Percentiles rank a stretch among this genome's conserved stretches.
These are phyloP conservation scores for Drosophila gunungcola DNA, from an alignment of 1,140 invertebrate genomes.

Conservation along the genomic window DNA sequence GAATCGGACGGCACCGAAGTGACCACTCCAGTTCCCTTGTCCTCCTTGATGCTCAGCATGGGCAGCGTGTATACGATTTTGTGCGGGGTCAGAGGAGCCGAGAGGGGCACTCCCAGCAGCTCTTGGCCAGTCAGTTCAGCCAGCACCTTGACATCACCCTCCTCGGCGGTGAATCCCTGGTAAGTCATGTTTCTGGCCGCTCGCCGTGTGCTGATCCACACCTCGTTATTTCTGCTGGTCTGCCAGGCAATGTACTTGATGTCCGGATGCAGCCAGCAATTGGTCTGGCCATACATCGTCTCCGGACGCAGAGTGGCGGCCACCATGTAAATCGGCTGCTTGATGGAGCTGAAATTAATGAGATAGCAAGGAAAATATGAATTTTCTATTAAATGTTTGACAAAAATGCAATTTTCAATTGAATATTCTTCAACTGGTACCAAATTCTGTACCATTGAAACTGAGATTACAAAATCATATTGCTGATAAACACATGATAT, in stretches of 20 bases:
- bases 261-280: conserved; percentile 98
- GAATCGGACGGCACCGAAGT: conserved; percentile 99
- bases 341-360: conserved; percentile 40
- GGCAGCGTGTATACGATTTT: conserved; percentile 96
- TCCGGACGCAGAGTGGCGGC: conserved; percentile 99
- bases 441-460: too few relatives aligned
- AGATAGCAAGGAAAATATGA: neutral
- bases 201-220: conserved; percentile 95
- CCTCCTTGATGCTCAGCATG: conserved; percentile 99
- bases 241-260: conserved; percentile 96
- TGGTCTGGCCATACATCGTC: conserved; percentile 99
- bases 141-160: conserved; percentile 92
- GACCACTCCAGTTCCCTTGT: conserved; percentile 99
- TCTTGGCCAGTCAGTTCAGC: conserved; percentile 90
- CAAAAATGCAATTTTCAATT: too few relatives aligned
- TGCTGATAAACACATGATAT: too few relatives aligned
- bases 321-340: conserved; percentile 87
- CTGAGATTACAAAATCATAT: neutral
- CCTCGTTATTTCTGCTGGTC: conserved; percentile 88
- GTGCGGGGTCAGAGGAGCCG: conserved; percentile 93
- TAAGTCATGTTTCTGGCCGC: conserved; percentile 98
- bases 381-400: too few relatives aligned
- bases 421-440: too few relatives aligned
- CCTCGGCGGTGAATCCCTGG: conserved; percentile 94
- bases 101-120: conserved; percentile 91